Evolutionary conservation across 2,113 vertebrate genomes (phyloP).

Genomic region (Corapipo altera): DNA sequence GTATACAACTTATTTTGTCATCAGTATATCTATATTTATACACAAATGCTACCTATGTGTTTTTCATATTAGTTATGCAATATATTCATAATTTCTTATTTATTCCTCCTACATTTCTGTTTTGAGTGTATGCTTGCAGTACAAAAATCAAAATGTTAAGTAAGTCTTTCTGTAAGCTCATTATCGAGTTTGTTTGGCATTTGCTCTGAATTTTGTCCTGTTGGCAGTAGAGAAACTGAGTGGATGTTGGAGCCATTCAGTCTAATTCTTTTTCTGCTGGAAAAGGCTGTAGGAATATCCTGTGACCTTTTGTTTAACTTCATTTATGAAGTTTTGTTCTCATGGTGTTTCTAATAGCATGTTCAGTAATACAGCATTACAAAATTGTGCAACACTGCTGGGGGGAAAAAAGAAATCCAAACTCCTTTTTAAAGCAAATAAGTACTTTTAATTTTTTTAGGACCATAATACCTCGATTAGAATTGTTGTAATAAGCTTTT

Average conservation of each 20-base stretch:
- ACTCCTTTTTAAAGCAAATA: neutral
- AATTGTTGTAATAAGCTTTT: neutral
- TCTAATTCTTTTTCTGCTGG: neutral
- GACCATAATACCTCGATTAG: neutral
- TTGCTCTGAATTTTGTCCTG: neutral
- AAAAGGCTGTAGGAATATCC: neutral
- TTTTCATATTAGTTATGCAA: neutral
- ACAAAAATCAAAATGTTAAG: neutral
- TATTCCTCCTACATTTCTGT: neutral
- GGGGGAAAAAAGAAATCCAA: rapidly evolving
- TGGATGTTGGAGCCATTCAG: neutral
- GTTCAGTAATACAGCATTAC: neutral
- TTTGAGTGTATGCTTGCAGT: neutral
- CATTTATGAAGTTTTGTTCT: neutral
- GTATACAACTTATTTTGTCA: neutral
- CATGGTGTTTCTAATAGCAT: neutral
- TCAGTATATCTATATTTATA: rapidly evolving
- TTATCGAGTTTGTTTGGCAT: neutral
- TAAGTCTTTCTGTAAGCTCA: neutral
- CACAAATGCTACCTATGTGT: neutral
- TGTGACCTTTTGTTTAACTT: neutral
- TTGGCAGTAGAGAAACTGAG: neutral
- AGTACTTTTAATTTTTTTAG: neutral
- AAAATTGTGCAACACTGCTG: rapidly evolving
- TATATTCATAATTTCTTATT: neutral